Percentiles rank a stretch among this genome's conserved stretches.
Conservation (phyloP, 2,888 invertebrate genomes). For the Drosophila seclusa region DNA sequence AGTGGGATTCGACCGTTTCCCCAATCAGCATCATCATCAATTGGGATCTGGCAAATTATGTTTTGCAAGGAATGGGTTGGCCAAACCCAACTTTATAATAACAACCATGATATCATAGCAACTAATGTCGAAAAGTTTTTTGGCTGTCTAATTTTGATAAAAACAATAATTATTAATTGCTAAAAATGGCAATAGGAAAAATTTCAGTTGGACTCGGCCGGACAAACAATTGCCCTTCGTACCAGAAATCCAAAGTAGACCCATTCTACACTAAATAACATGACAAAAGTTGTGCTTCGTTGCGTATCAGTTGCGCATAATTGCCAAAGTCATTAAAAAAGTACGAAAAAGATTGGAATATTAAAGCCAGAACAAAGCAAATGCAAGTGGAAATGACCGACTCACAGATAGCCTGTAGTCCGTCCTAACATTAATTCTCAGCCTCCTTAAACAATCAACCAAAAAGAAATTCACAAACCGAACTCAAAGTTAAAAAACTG, state of each 20-base stretch:
- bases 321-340: conserved; percentile 71
- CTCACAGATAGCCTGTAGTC: conserved; percentile 1
- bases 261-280: conserved; percentile 54
- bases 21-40: background rate
- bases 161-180: conserved; percentile 5
- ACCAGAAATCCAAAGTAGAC: conserved; percentile 56
- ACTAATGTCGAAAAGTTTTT: background rate
- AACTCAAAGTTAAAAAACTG: background rate
- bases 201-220: conserved; percentile 14
- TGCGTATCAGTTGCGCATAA: conserved; percentile 75
- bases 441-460: background rate
- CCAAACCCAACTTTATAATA: background rate
- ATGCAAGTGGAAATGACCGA: conserved; percentile 3
- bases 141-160: background rate
- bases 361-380: conserved; percentile 22
- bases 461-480: background rate
- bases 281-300: conserved; percentile 70
- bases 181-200: background rate
- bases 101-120: background rate
- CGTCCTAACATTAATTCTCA: background rate
- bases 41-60: background rate
- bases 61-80: background rate
- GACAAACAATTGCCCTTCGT: conserved; percentile 36
- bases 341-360: conserved; percentile 38
- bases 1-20: background rate